Conservation (phyloP, 2,888 invertebrate species). For the Timandra comae region DNA sequence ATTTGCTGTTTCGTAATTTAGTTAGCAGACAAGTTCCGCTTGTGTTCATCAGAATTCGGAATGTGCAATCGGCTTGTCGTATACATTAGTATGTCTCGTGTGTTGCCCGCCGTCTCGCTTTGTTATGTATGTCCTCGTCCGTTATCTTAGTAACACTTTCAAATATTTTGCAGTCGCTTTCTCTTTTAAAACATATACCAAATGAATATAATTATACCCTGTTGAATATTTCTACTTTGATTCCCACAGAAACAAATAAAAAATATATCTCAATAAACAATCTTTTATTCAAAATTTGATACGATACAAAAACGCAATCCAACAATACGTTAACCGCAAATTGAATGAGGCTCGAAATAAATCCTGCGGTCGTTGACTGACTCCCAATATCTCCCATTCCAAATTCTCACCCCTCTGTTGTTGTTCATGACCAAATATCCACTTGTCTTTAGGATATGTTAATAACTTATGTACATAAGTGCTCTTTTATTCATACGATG, state of each 20-base stretch:
- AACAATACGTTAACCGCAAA: slow-evolving; percentile 70
- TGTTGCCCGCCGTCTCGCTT: slow-evolving; percentile 43
- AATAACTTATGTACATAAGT: no score
- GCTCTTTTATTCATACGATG: no score
- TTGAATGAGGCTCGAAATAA: slow-evolving; percentile 72
- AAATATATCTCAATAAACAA: slow-evolving; percentile 24
- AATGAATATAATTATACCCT: slow-evolving; percentile 13
- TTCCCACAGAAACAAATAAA: slow-evolving; percentile 2
- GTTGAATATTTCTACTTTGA: no score
- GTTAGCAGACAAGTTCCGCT: slow-evolving; percentile 24
- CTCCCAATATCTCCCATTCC: slow-evolving; percentile 58
- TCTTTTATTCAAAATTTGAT: slow-evolving; percentile 40
- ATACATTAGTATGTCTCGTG: slow-evolving; percentile 54
- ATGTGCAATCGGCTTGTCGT: slow-evolving; percentile 38
- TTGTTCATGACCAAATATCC: no score
- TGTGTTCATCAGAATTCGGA: slow-evolving; percentile 53
- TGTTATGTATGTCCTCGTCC: slow-evolving; percentile 47
- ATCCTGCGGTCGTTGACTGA: slow-evolving; percentile 67
- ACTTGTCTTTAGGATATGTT: no score
- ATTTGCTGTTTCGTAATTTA: slow-evolving; percentile 9
- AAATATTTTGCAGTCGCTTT: slow-evolving; percentile 50
- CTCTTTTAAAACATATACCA: slow-evolving; percentile 40
- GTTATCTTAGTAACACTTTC: slow-evolving; percentile 52
- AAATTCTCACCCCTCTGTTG: slow-evolving; percentile 62
- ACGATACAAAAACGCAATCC: slow-evolving; percentile 58